Evolutionary conservation across 2,888 invertebrate species (phyloP).

Genomic region (Rhagium mordax): DNA sequence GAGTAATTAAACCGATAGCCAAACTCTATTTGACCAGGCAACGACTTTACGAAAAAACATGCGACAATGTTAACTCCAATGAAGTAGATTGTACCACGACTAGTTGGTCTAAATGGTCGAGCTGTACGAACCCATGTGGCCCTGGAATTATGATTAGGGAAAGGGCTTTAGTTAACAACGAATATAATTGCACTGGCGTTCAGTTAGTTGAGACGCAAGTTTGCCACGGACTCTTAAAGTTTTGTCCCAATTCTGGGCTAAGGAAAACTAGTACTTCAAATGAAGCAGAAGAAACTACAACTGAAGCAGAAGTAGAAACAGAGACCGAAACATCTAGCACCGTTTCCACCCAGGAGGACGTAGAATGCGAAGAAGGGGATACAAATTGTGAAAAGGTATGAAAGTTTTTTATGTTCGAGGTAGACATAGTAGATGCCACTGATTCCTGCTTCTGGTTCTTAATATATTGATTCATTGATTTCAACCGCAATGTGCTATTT

Average conservation of each 20-base stretch:
- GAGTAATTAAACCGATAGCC: conserved; percentile 90
- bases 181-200: conserved; percentile 16
- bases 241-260: too few species aligned
- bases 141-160: conserved; percentile 70
- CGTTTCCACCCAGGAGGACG: not conserved
- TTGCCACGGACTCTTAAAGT: not conserved
- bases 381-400: conserved; percentile 8
- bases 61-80: conserved; percentile 68
- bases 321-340: not conserved
- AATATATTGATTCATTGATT: too few species aligned
- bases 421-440: too few species aligned
- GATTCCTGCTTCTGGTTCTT: too few species aligned
- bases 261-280: too few species aligned
- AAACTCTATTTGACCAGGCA: conserved; percentile 83
- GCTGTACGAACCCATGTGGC: conserved; percentile 65
- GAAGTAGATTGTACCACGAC: conserved; percentile 46
- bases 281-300: not conserved
- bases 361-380: conserved; percentile 10
- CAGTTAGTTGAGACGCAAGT: not conserved
- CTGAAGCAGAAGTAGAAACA: not conserved
- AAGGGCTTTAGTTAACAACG: not conserved
- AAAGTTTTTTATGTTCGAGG: too few species aligned
- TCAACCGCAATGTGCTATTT: too few species aligned
- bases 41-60: conserved; percentile 83
- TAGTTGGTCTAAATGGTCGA: conserved; percentile 62